A percentile compares a stretch with the other conserved stretches of the same genome.
phyloP scores from a whole-genome alignment of 1,140 invertebrate species.

The Holotrichia oblita region DNA sequence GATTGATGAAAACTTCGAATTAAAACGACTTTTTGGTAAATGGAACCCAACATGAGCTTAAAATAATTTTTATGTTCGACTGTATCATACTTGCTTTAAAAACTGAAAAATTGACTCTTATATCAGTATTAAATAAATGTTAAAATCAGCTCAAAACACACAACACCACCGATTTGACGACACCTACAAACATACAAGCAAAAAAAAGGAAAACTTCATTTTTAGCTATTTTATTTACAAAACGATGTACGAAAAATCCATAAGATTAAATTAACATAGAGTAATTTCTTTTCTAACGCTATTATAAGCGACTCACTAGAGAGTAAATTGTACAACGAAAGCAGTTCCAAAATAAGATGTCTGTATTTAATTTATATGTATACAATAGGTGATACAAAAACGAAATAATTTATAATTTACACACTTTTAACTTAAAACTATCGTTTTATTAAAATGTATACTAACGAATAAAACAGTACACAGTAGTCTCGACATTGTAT shows the following conservation, averaged over 20 bases:
- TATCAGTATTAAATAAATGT: too few species aligned
- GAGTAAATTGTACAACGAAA: slow-evolving; percentile 2
- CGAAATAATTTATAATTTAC: slow-evolving; percentile 1
- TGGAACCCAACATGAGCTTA: too few species aligned
- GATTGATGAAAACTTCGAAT: too few species aligned
- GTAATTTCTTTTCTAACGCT: background rate
- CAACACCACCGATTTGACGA: too few species aligned
- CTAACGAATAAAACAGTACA: background rate
- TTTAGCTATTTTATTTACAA: slow-evolving; percentile 7
- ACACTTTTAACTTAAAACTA: background rate
- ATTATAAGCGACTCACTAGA: background rate
- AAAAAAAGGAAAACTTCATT: too few species aligned
- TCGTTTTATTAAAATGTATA: background rate
- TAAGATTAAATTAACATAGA: background rate
- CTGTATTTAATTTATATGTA: background rate
- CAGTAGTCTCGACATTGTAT: background rate
- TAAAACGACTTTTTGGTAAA: too few species aligned
- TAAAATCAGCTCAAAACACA: too few species aligned
- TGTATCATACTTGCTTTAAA: too few species aligned
- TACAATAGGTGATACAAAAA: background rate
- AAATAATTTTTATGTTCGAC: too few species aligned
- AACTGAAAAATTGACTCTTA: too few species aligned
- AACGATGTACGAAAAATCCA: slow-evolving; percentile 16
- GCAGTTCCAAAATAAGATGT: background rate
- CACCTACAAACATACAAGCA: too few species aligned